These are phyloP conservation scores for Dendrolimus pini DNA, from an alignment of 2,888 invertebrate genomes.

Conservation along the genomic window DNA sequence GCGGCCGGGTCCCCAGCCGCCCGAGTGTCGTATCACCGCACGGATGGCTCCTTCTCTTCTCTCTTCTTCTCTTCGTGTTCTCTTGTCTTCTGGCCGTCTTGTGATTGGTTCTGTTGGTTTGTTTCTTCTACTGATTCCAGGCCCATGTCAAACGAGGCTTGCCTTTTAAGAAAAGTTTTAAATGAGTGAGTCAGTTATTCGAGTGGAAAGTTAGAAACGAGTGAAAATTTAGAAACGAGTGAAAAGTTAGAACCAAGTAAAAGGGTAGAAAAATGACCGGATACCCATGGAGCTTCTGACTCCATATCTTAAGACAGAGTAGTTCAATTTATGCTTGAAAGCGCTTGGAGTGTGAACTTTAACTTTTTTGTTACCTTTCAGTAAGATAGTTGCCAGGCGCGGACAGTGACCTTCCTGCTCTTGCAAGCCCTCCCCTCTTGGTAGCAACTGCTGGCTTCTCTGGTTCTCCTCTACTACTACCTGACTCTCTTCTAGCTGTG, in stretches of 20 bases:
- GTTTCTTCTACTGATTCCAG: constrained; percentile 59
- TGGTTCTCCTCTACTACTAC: constrained; percentile 18
- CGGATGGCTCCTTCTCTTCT: constrained; percentile 4
- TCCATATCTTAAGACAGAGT: too few relatives aligned
- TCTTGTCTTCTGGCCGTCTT: background rate
- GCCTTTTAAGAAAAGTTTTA: constrained; percentile 28
- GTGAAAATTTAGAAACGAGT: too few relatives aligned
- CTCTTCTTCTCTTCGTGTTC: constrained; percentile 12
- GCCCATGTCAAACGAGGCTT: constrained; percentile 59
- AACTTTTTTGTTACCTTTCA: constrained; percentile 32
- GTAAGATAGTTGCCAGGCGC: constrained; percentile 65
- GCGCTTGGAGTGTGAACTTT: too few relatives aligned
- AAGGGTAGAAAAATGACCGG: too few relatives aligned
- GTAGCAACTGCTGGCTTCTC: constrained; percentile 16
- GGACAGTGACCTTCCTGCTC: constrained; percentile 58
- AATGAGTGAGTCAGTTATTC: too few relatives aligned
- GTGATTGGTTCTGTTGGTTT: constrained; percentile 11
- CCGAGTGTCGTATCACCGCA: constrained; percentile 28
- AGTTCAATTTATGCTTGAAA: too few relatives aligned
- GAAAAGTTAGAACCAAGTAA: background rate
- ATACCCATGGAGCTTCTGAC: too few relatives aligned
- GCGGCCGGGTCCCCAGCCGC: constrained; percentile 12
- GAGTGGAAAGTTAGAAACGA: too few relatives aligned
- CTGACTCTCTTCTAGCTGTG: constrained; percentile 46
- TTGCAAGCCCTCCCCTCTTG: constrained; percentile 33